These are phyloP conservation scores for Agrochola lota DNA, from an alignment of 2,888 invertebrate genomes.

Conservation along the genomic window DNA sequence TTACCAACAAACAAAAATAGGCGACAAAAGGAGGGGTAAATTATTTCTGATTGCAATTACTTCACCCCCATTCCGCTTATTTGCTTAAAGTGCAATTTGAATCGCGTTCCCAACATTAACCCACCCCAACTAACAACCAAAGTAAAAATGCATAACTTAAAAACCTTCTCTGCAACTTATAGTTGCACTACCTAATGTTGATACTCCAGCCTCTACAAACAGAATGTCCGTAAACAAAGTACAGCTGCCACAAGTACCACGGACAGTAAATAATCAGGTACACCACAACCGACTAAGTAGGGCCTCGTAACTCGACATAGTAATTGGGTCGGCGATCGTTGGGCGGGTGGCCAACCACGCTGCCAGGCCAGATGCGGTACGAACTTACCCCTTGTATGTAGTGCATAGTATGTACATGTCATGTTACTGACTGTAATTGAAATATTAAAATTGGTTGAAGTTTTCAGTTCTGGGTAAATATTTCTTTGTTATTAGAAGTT, in stretches of 20 bases:
- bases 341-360: slow-evolving; percentile 70
- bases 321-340: slow-evolving; percentile 71
- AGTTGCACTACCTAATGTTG: slow-evolving; percentile 29
- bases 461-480: not conserved
- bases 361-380: slow-evolving; percentile 57
- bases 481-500: not conserved
- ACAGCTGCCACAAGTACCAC: slow-evolving; percentile 31
- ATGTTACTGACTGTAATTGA: slow-evolving; percentile 8
- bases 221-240: slow-evolving; percentile 47
- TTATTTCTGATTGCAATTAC: not conserved
- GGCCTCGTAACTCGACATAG: slow-evolving; percentile 59
- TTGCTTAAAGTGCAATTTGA: not conserved
- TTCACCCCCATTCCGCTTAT: not conserved
- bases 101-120: not conserved
- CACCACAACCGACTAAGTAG: slow-evolving; percentile 53
- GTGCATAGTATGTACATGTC: slow-evolving; percentile 37
- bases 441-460: slow-evolving; percentile 15
- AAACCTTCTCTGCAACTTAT: not conserved
- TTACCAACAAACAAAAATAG: not conserved
- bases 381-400: slow-evolving; percentile 47
- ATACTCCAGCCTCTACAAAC: slow-evolving; percentile 27
- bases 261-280: slow-evolving; percentile 59
- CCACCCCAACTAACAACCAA: not conserved
- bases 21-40: no score
- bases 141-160: not conserved